Evolutionary conservation across 2,888 invertebrate species (phyloP).

Genomic region (Hypena proboscidalis): DNA sequence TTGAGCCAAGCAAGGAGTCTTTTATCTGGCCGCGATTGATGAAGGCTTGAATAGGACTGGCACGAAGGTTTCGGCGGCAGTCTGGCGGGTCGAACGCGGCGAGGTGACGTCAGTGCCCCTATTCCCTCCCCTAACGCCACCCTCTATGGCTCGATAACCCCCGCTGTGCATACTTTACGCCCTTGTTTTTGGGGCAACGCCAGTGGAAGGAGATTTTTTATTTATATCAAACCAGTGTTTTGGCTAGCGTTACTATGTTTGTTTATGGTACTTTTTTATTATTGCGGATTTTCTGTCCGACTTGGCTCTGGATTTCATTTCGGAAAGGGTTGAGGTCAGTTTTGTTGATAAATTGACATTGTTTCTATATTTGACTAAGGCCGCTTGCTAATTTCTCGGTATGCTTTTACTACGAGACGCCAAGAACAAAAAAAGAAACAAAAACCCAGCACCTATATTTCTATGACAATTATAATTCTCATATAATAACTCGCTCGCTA

Average conservation of each 20-base stretch:
- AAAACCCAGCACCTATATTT: too few relatives aligned
- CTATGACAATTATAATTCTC: too few relatives aligned
- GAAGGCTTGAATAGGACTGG: constrained; percentile 61
- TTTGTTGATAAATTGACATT: constrained; percentile 1
- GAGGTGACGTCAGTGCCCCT: constrained; percentile 70
- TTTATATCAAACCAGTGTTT: constrained; percentile 46
- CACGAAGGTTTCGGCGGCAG: constrained; percentile 66
- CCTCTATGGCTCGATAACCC: constrained; percentile 53
- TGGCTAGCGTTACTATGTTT: constrained; percentile 28
- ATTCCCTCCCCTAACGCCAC: constrained; percentile 42
- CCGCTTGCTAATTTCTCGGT: too few relatives aligned
- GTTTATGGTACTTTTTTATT: constrained; percentile 26
- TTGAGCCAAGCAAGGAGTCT: constrained; percentile 44
- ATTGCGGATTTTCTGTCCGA: constrained; percentile 22
- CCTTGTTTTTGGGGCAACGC: constrained; percentile 65
- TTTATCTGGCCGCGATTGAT: constrained; percentile 61
- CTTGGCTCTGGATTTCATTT: constrained; percentile 3
- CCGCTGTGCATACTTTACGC: constrained; percentile 72
- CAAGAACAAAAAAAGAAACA: too few relatives aligned
- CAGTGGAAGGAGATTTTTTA: constrained; percentile 58
- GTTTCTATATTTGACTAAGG: too few relatives aligned
- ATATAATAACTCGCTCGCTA: too few relatives aligned
- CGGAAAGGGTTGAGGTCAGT: constrained; percentile 5
- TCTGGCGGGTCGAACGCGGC: constrained; percentile 68
- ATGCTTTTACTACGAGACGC: too few relatives aligned